Conservation (phyloP, 2,888 invertebrate genomes). For the Linyphia triangularis region DNA sequence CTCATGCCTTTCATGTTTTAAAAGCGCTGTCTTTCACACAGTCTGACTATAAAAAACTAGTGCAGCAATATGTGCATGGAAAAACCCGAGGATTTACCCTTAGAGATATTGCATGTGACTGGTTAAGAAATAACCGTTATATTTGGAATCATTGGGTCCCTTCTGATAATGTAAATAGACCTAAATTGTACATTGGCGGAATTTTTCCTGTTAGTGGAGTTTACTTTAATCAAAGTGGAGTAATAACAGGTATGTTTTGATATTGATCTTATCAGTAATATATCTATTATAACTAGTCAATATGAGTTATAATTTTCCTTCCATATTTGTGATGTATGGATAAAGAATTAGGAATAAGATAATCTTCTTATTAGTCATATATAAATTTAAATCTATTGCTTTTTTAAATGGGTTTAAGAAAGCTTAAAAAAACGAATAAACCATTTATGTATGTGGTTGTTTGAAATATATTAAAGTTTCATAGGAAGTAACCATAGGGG, state of each 20-base stretch:
- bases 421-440: no score
- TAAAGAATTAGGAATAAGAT: no score
- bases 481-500: no score
- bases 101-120: constrained; percentile 84
- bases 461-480: no score
- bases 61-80: constrained; percentile 77
- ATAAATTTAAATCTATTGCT: no score
- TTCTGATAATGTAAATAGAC: constrained; percentile 79
- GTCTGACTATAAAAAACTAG: constrained; percentile 82
- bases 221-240: constrained; percentile 83
- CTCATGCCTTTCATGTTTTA: constrained; percentile 79
- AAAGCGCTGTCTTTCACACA: constrained; percentile 80
- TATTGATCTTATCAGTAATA: not conserved
- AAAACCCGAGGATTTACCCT: constrained; percentile 76
- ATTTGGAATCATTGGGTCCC: constrained; percentile 81
- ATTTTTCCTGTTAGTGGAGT: constrained; percentile 86
- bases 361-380: no score
- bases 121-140: constrained; percentile 83
- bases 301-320: no score
- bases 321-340: no score
- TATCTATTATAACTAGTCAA: not conserved
- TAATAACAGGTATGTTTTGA: constrained; percentile 82
- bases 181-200: constrained; percentile 84
- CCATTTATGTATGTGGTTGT: no score
- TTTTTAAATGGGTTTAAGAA: no score